Evolutionary conservation across 2,888 invertebrate species (phyloP).

Genomic region (Bimastos eiseni): DNA sequence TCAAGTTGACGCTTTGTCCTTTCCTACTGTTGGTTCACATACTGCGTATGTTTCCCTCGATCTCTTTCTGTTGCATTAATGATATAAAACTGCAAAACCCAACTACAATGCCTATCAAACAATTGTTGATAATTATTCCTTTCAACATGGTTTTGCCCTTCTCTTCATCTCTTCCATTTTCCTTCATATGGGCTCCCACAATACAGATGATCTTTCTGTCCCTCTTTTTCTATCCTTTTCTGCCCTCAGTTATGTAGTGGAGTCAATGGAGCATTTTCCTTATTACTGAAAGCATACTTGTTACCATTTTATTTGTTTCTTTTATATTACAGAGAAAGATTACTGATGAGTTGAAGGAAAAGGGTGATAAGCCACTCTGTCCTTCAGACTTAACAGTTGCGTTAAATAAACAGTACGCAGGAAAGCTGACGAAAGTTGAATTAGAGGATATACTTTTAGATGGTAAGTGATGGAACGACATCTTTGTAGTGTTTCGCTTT

Average conservation of each 20-base stretch:
- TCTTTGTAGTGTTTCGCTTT: neutral
- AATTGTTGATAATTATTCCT: no score
- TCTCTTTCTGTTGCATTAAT: no score
- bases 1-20: no score
- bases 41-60: no score
- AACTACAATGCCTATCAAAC: no score
- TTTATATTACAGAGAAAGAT: neutral
- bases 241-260: neutral
- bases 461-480: neutral
- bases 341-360: slow-evolving; percentile 18
- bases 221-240: no score
- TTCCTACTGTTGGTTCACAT: no score
- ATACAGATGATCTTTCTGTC: no score
- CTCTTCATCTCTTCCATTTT: no score
- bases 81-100: no score
- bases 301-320: slow-evolving; percentile 7
- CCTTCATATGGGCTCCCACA: no score
- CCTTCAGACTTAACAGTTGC: neutral
- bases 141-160: no score
- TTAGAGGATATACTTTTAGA: neutral
- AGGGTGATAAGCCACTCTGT: slow-evolving; percentile 9
- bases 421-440: slow-evolving; percentile 17
- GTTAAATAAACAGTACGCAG: slow-evolving; percentile 8
- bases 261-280: neutral
- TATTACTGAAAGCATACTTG: neutral